phyloP scores from a whole-genome alignment of 1,140 invertebrate genomes.

The Eriosoma lanigerum region DNA sequence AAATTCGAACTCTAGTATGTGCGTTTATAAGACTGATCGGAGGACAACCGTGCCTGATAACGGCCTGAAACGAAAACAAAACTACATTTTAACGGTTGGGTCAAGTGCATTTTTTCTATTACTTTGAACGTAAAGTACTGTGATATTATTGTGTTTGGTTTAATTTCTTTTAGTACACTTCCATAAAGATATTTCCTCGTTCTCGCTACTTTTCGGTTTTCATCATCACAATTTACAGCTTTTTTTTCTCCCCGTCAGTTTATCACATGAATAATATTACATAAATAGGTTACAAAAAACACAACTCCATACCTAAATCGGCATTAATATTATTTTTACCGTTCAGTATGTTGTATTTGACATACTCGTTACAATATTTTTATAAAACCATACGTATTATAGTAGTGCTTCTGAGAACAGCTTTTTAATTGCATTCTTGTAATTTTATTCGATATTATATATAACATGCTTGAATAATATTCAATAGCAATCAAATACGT shows the following conservation, averaged over 20 bases:
- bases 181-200: background rate
- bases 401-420: slow-evolving; percentile 10
- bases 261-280: background rate
- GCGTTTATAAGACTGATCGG: slow-evolving; percentile 28
- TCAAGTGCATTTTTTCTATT: background rate
- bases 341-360: background rate
- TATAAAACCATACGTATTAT: background rate
- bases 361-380: background rate
- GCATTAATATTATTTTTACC: background rate
- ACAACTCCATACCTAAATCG: background rate
- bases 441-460: background rate
- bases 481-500: slow-evolving; percentile 31
- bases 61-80: background rate
- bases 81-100: background rate
- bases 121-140: background rate
- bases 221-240: background rate
- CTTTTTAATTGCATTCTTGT: slow-evolving; percentile 31
- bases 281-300: background rate
- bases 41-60: slow-evolving; percentile 37
- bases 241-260: no score
- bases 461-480: background rate
- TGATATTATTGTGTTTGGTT: background rate
- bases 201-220: background rate
- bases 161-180: background rate
- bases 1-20: background rate